Base-by-base conservation (phyloP, 2,888 invertebrate genomes). In the Apotomis turbidana region DNA sequence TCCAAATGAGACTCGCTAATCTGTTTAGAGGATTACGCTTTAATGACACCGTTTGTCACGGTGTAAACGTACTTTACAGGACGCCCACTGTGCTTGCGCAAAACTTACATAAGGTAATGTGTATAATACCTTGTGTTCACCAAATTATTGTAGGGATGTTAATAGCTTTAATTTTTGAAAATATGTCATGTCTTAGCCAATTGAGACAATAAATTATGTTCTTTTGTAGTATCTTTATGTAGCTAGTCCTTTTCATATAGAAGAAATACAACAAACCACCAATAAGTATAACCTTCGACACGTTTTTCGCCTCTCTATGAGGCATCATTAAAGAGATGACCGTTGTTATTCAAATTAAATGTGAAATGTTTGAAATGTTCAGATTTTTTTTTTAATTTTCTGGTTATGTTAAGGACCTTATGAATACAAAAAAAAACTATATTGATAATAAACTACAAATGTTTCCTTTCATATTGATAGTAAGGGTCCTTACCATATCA, bases 1-100 rank as follows among this genome's bases (percentile, higher is more conserved):
- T 64, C 12, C 46, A 46, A 15, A 79, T 74, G 71, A 76, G 78
- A 77, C 78, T 79, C 81, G 79, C 81, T 87, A 86, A 88, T 88
- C 86, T 84, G 76, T 81, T 78, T 73, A 80, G 78, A 72, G 76
- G 76, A 76, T 78, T 78, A 75, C 60, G 60, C 12, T 63, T 73
- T 59, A 74, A 74, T 66, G 67, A 61, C 64, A 72, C 64, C 67
- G 69, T 74, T 74, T 76, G 73, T 68, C 71, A 71, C 68, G 38
- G 52, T n/a, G 55, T 57, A 61, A 68, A 64, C 49, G 66, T 71
- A 67, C 59, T 71, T 74, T 44, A 62, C 38, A 52, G 59, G 59
- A 46, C 68, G 54, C 60, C 52, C 36, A 46, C 15, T 60, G 52
- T 55, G 46, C 57, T 58, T 58, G 49, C 66, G 36, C 57, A 67